phyloP scores from a whole-genome alignment of 1,140 invertebrate species.

The Phocides pigmalion region DNA sequence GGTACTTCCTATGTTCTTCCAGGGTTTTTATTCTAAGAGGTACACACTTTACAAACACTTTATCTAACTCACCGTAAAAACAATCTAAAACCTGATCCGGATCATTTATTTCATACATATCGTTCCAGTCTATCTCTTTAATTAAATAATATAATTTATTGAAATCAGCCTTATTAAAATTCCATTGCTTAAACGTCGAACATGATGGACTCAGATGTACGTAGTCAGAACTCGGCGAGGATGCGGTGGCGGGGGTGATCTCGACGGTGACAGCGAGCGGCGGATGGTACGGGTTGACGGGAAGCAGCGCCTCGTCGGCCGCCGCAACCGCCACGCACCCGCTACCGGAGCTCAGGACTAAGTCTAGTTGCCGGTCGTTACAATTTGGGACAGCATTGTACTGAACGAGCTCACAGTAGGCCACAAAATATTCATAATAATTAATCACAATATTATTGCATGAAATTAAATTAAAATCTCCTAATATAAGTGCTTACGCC shows the following conservation, averaged over 20 bases:
- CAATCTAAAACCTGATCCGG: too few relatives aligned
- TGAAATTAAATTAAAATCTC: slow-evolving; percentile 4
- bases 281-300: too few relatives aligned
- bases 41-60: too few relatives aligned
- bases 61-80: too few relatives aligned
- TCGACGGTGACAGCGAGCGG: not conserved
- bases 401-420: too few relatives aligned
- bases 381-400: too few relatives aligned
- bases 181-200: not conserved
- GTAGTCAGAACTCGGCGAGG: not conserved
- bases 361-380: not conserved
- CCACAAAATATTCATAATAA: slow-evolving; percentile 5
- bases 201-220: not conserved
- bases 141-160: not conserved
- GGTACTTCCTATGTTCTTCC: too few relatives aligned
- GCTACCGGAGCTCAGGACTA: not conserved
- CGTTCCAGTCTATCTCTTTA: slow-evolving; percentile 1
- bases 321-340: not conserved
- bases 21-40: too few relatives aligned
- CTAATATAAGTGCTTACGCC: not conserved
- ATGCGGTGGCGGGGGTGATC: not conserved
- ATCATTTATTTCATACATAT: not conserved
- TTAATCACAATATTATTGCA: not conserved
- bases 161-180: slow-evolving; percentile 4
- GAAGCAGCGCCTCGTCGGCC: slow-evolving; percentile 1